These are phyloP conservation scores for Platycheirus albimanus DNA, from an alignment of 2,888 invertebrate species.

Conservation along the genomic window DNA sequence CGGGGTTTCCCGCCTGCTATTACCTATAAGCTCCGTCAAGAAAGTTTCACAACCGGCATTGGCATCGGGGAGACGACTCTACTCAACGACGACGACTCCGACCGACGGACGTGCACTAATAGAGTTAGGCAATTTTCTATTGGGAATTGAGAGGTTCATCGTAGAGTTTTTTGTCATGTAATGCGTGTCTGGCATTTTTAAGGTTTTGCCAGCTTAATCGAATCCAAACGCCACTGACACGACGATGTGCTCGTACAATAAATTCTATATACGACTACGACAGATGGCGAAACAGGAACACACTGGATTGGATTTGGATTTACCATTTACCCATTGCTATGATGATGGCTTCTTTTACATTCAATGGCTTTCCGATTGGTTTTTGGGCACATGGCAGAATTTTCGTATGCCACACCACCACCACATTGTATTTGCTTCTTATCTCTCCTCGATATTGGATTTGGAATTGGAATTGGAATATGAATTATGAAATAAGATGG, in stretches of 20 bases:
- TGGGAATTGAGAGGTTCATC: constrained; percentile 62
- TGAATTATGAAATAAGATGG: constrained; percentile 59
- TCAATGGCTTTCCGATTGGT: constrained; percentile 64
- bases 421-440: constrained; percentile 19
- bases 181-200: constrained; percentile 73
- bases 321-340: constrained; percentile 23
- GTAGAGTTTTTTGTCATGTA: constrained; percentile 62
- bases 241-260: constrained; percentile 6
- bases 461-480: constrained; percentile 49
- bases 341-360: constrained; percentile 26
- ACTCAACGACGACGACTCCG: too few relatives aligned
- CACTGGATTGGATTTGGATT: too few relatives aligned
- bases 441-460: too few relatives aligned
- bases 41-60: constrained; percentile 23
- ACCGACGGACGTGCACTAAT: constrained; percentile 73
- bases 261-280: constrained; percentile 22
- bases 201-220: constrained; percentile 70
- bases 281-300: constrained; percentile 60
- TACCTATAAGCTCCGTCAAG: not conserved
- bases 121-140: constrained; percentile 71
- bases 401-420: constrained; percentile 30
- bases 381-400: constrained; percentile 69
- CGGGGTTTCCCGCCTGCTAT: constrained; percentile 33
- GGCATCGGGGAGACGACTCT: too few relatives aligned
- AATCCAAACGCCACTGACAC: constrained; percentile 32